Evolutionary conservation across 2,888 invertebrate species (phyloP).

Genomic region (Lapara coniferarum): DNA sequence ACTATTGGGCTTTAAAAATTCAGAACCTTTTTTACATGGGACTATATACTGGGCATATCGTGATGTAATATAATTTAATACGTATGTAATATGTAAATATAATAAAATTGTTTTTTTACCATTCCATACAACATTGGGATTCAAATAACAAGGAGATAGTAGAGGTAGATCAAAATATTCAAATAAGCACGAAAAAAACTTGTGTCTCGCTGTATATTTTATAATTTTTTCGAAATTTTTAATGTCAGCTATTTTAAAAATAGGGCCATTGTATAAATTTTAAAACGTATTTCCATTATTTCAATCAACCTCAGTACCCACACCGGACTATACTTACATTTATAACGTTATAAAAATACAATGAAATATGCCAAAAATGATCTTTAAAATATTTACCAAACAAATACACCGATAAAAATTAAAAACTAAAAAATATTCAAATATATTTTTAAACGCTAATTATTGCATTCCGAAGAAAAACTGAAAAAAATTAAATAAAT

Average conservation of each 20-base stretch:
- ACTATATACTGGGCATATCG: too few species aligned
- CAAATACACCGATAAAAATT: not conserved
- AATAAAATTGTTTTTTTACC: not conserved
- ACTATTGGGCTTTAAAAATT: too few species aligned
- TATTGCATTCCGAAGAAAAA: constrained; percentile 10
- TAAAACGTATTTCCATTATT: not conserved
- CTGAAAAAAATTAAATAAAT: constrained; percentile 10
- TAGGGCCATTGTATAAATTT: too few species aligned
- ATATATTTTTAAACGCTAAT: not conserved
- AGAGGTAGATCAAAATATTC: not conserved
- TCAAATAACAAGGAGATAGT: not conserved
- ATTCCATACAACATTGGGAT: constrained; percentile 5
- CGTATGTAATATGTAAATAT: not conserved
- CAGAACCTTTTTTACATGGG: too few species aligned
- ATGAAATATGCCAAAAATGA: not conserved
- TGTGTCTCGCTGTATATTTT: not conserved
- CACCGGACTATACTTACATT: constrained; percentile 1
- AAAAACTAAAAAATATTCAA: not conserved
- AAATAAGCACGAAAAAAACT: not conserved
- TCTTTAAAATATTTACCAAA: not conserved
- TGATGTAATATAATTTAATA: too few species aligned
- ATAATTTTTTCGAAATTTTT: too few species aligned
- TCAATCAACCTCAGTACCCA: constrained; percentile 3
- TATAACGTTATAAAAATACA: too few species aligned
- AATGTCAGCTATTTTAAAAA: too few species aligned